Conservation (phyloP, 2,113 vertebrate species). For the Clarias gariepinus region DNA sequence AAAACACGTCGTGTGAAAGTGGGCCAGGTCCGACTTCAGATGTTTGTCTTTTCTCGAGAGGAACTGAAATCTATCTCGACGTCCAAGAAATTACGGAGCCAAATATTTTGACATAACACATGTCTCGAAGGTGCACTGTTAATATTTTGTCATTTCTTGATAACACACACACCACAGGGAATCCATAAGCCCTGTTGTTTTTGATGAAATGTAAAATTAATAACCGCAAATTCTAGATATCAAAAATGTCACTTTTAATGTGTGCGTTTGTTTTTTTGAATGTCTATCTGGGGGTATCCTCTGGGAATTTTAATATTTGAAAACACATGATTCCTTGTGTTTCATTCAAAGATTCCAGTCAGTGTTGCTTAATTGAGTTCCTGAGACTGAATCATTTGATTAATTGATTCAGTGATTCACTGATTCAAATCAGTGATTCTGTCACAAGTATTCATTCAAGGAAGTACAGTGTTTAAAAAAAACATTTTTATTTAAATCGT, state of each 20-base stretch:
- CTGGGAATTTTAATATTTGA: neutral
- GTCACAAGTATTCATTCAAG: neutral
- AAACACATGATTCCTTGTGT: neutral
- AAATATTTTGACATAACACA: neutral
- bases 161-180: neutral
- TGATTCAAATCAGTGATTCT: neutral
- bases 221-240: neutral
- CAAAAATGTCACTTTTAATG: neutral
- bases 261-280: neutral
- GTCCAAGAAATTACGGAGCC: neutral
- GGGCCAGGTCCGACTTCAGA: neutral
- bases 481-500: neutral
- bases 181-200: neutral
- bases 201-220: too few relatives aligned
- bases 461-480: neutral
- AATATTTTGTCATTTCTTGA: neutral
- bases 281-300: neutral
- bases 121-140: neutral
- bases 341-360: neutral
- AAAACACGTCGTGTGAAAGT: neutral
- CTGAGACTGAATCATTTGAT: neutral
- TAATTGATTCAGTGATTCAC: neutral
- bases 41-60: neutral
- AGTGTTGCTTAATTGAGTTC: neutral
- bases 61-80: neutral